Evolutionary conservation across 2,113 vertebrate species (phyloP), one percentile per base, ranked within the genome.

Genomic region (Agelaius phoeniceus): DNA sequence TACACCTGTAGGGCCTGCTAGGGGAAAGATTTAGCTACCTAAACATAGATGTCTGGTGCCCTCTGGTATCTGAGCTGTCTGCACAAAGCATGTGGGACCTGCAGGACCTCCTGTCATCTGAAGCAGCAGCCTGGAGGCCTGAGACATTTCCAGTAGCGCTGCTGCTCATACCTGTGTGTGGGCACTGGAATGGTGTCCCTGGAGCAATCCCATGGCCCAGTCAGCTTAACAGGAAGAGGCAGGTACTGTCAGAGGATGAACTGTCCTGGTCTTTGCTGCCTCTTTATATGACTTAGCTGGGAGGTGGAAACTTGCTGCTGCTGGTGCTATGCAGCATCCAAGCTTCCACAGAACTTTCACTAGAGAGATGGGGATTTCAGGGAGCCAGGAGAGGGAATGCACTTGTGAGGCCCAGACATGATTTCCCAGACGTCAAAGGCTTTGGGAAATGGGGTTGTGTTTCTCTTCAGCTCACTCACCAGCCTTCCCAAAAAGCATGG

Each of bases 31-130:
- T 54, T 54, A 63, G 16, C 63, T 87, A 37, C 31, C 20, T 85
- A 91, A 85, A 87, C n/a, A 57, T 11, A 58, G 75, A 13, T 90
- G 92, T 93, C 94, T 93, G 41, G 58, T 76, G 57, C 78, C 49
- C 43, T 89, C 76, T 85, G 67, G 88, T 73, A 82, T 49, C 58
- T 57, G 44, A 87, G 54, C 90, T 79, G 57, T 41, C 77, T 87
- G 73, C 90, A 72, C 61, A 89, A 72, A 71, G 21, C 26, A 15
- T 37, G 21, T 58, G 59, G 65, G 76, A 86, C 74, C 58, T 84
- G 61, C 65, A 67, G 49, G 62, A 91, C 44, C 35, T 93, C 31
- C 55, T 51, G 33, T 43, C 68, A 91, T 59, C 81, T 52, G 62
- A 65, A 91, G 74, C 48, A 78, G 69, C 52, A 67, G 21, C 37